phyloP scores from a whole-genome alignment of 2,797 vertebrate genomes.

The Eulemur mongoz region DNA sequence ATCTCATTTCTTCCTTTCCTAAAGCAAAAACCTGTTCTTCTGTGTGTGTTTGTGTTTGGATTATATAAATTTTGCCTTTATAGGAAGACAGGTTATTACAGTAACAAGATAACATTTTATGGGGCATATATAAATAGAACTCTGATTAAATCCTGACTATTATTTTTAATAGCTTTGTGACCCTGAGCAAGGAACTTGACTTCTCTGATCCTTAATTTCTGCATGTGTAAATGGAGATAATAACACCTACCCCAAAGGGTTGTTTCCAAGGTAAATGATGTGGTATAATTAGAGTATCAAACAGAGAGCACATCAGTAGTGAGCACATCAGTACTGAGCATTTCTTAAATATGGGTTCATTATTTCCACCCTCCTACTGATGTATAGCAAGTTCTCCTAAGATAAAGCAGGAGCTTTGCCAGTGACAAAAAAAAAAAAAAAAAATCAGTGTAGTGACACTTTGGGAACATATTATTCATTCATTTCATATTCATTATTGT shows the following conservation, averaged over 20 bases:
- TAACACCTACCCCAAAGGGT: neutral
- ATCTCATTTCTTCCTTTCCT: neutral
- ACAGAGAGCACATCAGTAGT: neutral
- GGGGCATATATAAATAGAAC: neutral
- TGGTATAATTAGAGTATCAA: constrained; percentile 23
- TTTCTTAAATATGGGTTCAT: neutral
- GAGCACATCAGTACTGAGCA: neutral
- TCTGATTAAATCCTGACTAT: constrained; percentile 39
- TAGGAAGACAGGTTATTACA: neutral
- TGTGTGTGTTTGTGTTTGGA: neutral
- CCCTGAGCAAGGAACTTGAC: neutral
- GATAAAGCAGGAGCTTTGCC: neutral
- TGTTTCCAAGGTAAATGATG: constrained; percentile 51
- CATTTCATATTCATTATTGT: constrained; percentile 51
- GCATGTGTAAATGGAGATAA: neutral
- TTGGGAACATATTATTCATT: constrained; percentile 47
- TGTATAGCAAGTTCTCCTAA: neutral
- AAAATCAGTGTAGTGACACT: constrained; percentile 29
- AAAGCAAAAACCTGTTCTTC: neutral
- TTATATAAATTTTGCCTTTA: neutral
- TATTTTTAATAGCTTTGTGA: neutral
- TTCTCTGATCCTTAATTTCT: constrained; percentile 45
- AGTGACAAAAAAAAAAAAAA: neutral
- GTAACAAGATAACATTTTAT: neutral
- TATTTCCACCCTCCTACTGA: neutral